Evolutionary conservation across 2,113 vertebrate genomes (phyloP).

Genomic region (Strigops habroptila): DNA sequence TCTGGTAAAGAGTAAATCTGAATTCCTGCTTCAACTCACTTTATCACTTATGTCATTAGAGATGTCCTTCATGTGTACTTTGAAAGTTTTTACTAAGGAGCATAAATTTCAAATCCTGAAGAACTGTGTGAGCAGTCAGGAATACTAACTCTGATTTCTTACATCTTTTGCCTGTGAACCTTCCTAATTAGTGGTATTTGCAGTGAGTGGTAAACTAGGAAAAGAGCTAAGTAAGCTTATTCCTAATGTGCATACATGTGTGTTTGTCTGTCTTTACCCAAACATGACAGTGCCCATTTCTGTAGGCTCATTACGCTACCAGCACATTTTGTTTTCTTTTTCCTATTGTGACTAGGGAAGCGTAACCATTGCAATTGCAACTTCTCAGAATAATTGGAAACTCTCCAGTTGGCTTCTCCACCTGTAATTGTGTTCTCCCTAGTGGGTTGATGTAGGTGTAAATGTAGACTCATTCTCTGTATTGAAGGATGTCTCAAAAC

Average conservation of each 20-base stretch:
- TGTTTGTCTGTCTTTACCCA: not conserved
- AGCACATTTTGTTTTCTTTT: conserved; percentile 10
- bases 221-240: not conserved
- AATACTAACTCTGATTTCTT: not conserved
- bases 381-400: conserved; percentile 30
- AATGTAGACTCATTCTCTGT: not conserved
- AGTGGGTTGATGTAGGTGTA: not conserved
- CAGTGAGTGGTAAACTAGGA: not conserved
- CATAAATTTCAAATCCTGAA: not conserved
- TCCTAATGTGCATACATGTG: not conserved
- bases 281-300: not conserved
- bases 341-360: not conserved
- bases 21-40: not conserved
- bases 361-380: not conserved
- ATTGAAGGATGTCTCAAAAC: conserved; percentile 10
- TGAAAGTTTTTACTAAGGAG: not conserved
- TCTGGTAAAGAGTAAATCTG: not conserved
- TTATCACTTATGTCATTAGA: conserved; percentile 24
- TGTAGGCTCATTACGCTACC: conserved; percentile 2
- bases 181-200: conserved; percentile 13
- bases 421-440: not conserved
- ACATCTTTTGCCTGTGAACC: not conserved
- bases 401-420: not conserved
- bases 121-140: not conserved
- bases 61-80: not conserved